Conservation (phyloP, 1,140 invertebrate species). For the Hylyphantes graminicola region DNA sequence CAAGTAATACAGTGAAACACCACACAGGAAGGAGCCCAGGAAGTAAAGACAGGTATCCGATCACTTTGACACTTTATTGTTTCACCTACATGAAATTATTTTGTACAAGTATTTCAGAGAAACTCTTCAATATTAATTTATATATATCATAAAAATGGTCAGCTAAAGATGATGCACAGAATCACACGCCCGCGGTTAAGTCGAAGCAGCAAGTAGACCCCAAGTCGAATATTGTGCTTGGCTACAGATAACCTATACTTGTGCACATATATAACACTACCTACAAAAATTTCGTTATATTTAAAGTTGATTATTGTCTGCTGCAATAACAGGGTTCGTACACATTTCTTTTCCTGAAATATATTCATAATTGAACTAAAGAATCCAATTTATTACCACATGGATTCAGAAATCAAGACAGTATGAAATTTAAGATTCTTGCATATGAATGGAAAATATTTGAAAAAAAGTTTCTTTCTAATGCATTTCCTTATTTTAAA, state of each 20-base stretch:
- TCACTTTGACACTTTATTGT: constrained; percentile 57
- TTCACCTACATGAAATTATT: constrained; percentile 54
- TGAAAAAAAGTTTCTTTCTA: too few species aligned
- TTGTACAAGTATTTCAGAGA: constrained; percentile 53
- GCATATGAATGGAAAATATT: background rate
- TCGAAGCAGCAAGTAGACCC: constrained; percentile 16
- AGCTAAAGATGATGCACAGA: constrained; percentile 50
- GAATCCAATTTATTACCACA: constrained; percentile 11
- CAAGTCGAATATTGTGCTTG: constrained; percentile 50
- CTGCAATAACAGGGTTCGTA: background rate
- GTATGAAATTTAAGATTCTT: background rate
- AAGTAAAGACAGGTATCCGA: background rate
- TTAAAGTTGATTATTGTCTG: too few species aligned
- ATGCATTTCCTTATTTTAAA: too few species aligned
- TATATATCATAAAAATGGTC: constrained; percentile 57
- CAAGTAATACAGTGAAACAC: too few species aligned
- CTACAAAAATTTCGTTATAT: constrained; percentile 18
- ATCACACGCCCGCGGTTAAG: constrained; percentile 17
- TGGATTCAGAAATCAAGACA: background rate
- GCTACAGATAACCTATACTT: constrained; percentile 50
- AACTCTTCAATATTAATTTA: constrained; percentile 20
- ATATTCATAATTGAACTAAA: constrained; percentile 16
- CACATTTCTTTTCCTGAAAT: background rate
- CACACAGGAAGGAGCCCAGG: too few species aligned
- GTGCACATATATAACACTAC: constrained; percentile 40